Percentiles rank a stretch among this genome's conserved stretches.
Evolutionary conservation across 1,140 invertebrate genomes (phyloP).

Genomic region (Agraylea sexmaculata): DNA sequence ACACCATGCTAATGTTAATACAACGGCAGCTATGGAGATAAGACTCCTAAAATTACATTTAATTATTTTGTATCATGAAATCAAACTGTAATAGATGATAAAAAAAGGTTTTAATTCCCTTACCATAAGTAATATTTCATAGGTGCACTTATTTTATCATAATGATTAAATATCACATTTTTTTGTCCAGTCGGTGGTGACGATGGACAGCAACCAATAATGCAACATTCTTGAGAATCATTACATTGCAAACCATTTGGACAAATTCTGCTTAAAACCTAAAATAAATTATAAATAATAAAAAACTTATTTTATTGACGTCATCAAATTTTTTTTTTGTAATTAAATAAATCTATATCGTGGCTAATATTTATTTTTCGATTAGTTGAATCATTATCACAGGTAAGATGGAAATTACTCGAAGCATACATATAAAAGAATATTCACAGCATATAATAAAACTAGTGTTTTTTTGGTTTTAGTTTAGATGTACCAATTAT

Average conservation of each 20-base stretch:
- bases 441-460: too few relatives aligned
- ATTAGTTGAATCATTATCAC: too few relatives aligned
- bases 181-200: conserved; percentile 7
- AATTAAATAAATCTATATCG: too few relatives aligned
- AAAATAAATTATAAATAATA: neutral
- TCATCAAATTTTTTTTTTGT: neutral
- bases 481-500: too few relatives aligned
- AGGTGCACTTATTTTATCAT: conserved; percentile 17
- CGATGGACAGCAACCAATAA: conserved; percentile 18
- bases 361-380: too few relatives aligned
- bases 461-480: too few relatives aligned
- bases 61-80: neutral
- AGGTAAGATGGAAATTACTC: too few relatives aligned
- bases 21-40: conserved; percentile 39
- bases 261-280: conserved; percentile 19
- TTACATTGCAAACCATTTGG: conserved; percentile 16
- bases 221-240: conserved; percentile 18
- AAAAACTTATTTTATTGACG: neutral
- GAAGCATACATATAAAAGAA: too few relatives aligned
- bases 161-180: too few relatives aligned
- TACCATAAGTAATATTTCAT: conserved; percentile 20
- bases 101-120: too few relatives aligned
- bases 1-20: conserved; percentile 54
- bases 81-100: too few relatives aligned
- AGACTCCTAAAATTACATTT: conserved; percentile 21